Evolutionary conservation across 1,140 invertebrate genomes (phyloP), one percentile per base, ranked within the genome.

Genomic region (Drosophila setifemur): DNA sequence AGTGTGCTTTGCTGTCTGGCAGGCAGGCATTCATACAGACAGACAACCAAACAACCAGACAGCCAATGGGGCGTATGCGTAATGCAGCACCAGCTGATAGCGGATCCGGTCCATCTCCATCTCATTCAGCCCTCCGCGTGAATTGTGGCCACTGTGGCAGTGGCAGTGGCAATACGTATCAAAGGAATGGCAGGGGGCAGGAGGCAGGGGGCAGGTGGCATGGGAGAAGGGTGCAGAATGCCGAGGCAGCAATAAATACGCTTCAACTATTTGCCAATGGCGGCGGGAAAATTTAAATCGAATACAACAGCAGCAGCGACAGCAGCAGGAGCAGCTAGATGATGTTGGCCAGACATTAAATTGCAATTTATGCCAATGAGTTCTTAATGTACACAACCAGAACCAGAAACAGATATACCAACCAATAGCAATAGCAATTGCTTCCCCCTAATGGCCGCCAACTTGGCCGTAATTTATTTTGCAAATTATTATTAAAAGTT

Each of bases 401-500:
- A 39, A 58, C 14, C 68, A 64, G 43, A 60, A 68, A 54, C 37
- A 52, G 52, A 47, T 48, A 52, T 31, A 44, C 60, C 60, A 54
- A 26, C 26, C 58, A 43, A 26, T 21, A 66, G 18, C 54, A 42
- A 12, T 25, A 47, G 49, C 57, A 73, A 57, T 54, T 69, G 64
- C 55, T 53, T 67, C 55, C 71, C 57, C 68, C 61, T 79, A 85
- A 85, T 66, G 67, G 73, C 61, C 64, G 52, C 55, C 66, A 77
- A 78, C 78, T 88, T 72, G 71, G 39, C 64, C 79, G 74, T 88
- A 79, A 88, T 88, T 88, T 88, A 88, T 88, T n/a, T 88, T 88
- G 85, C 83, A 88, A 88, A 88, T 88, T 85, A 88, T 88, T 88
- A 88, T 88, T 88, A 88, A 88, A 88, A 88, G 74, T 88, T 83